Base-by-base conservation (phyloP, 2,113 vertebrate species). In the Nestor notabilis region DNA sequence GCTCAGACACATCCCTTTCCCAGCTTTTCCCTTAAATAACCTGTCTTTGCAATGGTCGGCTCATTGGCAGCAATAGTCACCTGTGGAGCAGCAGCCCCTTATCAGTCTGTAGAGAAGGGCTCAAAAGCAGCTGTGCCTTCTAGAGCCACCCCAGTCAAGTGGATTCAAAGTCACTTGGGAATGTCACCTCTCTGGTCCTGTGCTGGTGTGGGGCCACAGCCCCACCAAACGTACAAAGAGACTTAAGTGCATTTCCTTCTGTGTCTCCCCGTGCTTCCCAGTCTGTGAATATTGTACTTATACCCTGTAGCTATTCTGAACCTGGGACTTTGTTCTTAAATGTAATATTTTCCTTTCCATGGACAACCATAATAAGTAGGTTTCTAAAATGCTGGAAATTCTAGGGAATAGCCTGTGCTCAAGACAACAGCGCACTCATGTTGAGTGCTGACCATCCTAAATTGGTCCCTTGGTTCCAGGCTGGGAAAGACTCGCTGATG, bases 401-500 rank as follows among this genome's bases (percentile, higher is more conserved):
- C 15, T 44, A 21, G 28, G 58, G 53, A 85, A 61, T 49, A 56
- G 6, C 43, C 20, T 77, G 31, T 77, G 64, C n/a, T 76, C 47
- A 50, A 55, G 77, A 49, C 19, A 89, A 84, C 37, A 63, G n/a
- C 12, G 23, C 29, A 21, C 43, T 82, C 33, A 24, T 37, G 13
- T 4, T n/a, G 58, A 74, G 21, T 58, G 43, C 28, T 2, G 2
- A 19, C 39, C 11, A 5, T 55, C 55, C 39, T 46, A 20, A 87
- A 80, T 18, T 55, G 13, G 15, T 89, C 2, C 75, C 33, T 72
- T 4, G 3, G 23, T 46, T 87, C 50, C 0, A 0, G 23, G 10
- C 31, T 70, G 37, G 50, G 68, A 63, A 77, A 63, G 5, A 3
- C 27, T 60, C 52, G 6, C 50, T 25, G 25, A 13, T 60, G 31